Base-by-base conservation (phyloP, 2,797 vertebrate species). In the Hoplostethus mediterraneus region DNA sequence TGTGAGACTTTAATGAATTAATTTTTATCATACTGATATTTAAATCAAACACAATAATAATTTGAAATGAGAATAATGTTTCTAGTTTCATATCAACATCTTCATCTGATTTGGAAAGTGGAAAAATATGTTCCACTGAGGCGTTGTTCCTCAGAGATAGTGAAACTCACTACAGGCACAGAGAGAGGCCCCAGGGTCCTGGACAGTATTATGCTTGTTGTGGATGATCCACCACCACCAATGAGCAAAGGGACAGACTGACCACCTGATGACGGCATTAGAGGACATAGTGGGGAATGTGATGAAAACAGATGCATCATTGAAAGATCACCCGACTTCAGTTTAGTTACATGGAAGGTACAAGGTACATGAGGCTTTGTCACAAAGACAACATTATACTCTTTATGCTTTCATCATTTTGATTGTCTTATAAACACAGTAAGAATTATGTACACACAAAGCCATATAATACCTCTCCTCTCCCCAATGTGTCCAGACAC, bases 151-250 rank as follows among this genome's bases (percentile, higher is more conserved):
- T 42, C 14, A 28, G 31, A 40, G 11, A 10, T 6, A 28, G 36
- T 30, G 5, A 25, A 44, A 89, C 93, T 92, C 67, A 95, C 94
- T 77, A 95, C 61, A 52, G 94, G 91, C 28, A 94, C 79, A 42
- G 80, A 82, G 21, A 95, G 82, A 5, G 92, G 91, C 9, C 75
- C 83, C 57, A 94, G 79, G 38, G 86, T 73, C 65, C 57, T 87
- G 67, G 92, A 88, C 11, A 94, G 83, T 60, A 92, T 91, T 44
- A 90, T 83, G 63, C 82, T 87, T 49, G 91, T 89, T 45, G 65
- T 53, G 47, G 94, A 95, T 0, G 93, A 90, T 2, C 87, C 76
- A 56, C 92, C 93, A n/a, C n/a, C n/a, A 33, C 93, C 93, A 51
- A 95, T 93, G 53, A 95, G 90, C 70, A 95, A 55, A 25, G 92